Evolutionary conservation across 2,797 vertebrate genomes (phyloP), one percentile per base, ranked within the genome.

Genomic region (Gastrophryne carolinensis): DNA sequence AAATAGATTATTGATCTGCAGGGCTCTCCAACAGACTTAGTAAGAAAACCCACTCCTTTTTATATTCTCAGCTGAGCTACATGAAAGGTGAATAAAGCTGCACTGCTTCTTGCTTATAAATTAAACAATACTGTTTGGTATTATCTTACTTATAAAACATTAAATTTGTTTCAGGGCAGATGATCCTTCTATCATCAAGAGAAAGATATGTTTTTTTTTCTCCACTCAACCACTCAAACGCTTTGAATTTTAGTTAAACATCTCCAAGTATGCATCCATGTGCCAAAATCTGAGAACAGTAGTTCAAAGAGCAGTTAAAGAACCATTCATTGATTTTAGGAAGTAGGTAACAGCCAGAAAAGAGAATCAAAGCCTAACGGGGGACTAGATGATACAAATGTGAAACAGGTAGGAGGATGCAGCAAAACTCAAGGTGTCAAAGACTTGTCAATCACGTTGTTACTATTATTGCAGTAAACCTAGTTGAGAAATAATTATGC

Each of bases 1-100:
- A 68, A 54, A 68, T 68, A 68, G 49, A 68, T 54, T 68, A 68
- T 68, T 54, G 65, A 68, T 68, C 49, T 37, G 32, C 32, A 54
- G 34, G 32, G 32, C 30, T 35, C 15, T 27, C 49, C 53, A 47
- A 66, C 19, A 49, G 37, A 41, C 60, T 24, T 27, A 11, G 61
- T 64, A 64, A 30, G 39, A 23, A 53, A 30, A 37, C 30, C 12
- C 21, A 17, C 21, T 68, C 34, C 17, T 66, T 66, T 52, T 66
- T 68, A 37, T 39, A 39, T 68, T 68, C 49, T 68, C 49, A 4
- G 7, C 50, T 39, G 50, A 12, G 21, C 49, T 68, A 26, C 65
- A 68, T 37, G 21, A 37, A 34, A 37, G 32, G 50, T 54, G 49
- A 54, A 39, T 39, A 68, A 37, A 27, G 50, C 50, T 19, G 8